Evolutionary conservation across 2,888 invertebrate genomes (phyloP), one percentile per base, ranked within the genome.

Genomic region (Rhingia rostrata): DNA sequence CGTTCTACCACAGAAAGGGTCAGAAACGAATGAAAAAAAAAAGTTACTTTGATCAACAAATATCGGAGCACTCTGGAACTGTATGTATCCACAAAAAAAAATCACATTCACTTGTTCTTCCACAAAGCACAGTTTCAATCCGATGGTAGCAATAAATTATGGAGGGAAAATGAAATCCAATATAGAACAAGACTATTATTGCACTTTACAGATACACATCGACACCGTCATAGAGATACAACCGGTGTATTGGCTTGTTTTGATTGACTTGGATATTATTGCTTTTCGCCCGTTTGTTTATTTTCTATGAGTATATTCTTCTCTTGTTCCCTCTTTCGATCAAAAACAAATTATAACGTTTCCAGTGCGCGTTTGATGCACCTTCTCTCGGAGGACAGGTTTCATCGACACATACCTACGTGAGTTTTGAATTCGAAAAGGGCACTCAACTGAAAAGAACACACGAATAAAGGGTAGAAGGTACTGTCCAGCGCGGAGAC

Each of bases 381-480:
- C 5, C 14, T n/a, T 7, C 37, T 67, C 30, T 30, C 10, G 14
- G 37, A 12, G 54, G 66, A 82, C 82, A 75, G 81, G 77, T 77
- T 77, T 54, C 56, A 82, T 66, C 64, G 60, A 66, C 45, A 47
- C 77, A 61, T 54, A 53, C 66, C 47, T 60, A 67, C 61, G 66
- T 64, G 66, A 80, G 61, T 79, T 67, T 39, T 72, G 4, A 4
- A 32, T 39, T 61, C 61, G 12, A 78, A 61, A 75, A 43, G 78
- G 67, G 72, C 82, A 83, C 78, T 83, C 82, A 83, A 83, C 82
- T 83, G 82, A 49, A 66, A 41, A 67, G 49, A 56, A 58, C 32
- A 66, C 56, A 58, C 49, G 69, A 37, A 75, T 60, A 22, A 22
- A 22, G 22, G 22, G 22, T 22, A 22, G 41, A 53, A 56, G 80